A percentile compares a stretch with the other conserved stretches of the same genome.
These are phyloP conservation scores for Delichon dasypus DNA, from an alignment of 2,797 vertebrate genomes.

Conservation along the genomic window DNA sequence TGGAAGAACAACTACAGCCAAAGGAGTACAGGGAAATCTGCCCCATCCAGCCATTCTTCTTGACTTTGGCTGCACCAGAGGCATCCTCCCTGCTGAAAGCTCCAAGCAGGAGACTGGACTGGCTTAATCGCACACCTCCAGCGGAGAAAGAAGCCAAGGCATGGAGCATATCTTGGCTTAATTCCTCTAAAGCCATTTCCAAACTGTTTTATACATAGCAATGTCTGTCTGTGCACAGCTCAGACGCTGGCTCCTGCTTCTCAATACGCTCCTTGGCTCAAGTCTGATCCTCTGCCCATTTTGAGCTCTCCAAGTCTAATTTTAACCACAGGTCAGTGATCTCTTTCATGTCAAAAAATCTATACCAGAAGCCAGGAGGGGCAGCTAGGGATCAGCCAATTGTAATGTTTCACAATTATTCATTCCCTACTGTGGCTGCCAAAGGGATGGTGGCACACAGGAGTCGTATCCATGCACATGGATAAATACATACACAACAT, in stretches of 20 bases:
- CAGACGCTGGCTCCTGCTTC: background rate
- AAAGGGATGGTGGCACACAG: background rate
- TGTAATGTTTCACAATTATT: background rate
- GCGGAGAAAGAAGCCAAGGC: background rate
- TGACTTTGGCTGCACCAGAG: background rate
- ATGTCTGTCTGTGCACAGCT: background rate
- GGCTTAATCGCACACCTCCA: background rate
- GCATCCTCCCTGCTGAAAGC: background rate
- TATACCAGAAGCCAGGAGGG: background rate
- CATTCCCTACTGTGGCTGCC: background rate
- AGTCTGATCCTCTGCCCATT: background rate
- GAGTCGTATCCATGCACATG: background rate
- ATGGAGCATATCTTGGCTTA: background rate
- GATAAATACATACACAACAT: background rate
- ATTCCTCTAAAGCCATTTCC: background rate
- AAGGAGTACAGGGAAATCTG: background rate
- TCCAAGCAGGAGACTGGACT: background rate
- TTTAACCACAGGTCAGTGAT: background rate
- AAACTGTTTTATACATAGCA: background rate
- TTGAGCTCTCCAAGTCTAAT: slow-evolving; percentile 2
- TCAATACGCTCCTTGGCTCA: background rate
- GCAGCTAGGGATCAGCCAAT: background rate
- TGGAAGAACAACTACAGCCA: background rate
- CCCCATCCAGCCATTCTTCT: background rate
- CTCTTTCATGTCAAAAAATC: background rate